phyloP scores from a whole-genome alignment of 2,888 invertebrate species.

The Hemithea aestivaria region DNA sequence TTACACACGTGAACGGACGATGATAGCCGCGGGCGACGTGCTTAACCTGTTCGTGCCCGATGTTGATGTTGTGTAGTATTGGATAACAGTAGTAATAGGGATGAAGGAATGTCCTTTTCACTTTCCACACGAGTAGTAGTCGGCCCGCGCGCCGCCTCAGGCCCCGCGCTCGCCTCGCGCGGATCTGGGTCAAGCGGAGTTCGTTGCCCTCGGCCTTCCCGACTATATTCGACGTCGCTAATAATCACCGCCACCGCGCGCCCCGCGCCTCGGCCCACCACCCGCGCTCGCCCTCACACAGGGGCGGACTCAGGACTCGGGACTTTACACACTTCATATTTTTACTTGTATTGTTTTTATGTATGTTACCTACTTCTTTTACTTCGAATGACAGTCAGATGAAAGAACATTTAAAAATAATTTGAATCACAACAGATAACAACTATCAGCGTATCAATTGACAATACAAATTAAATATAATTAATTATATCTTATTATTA shows the following conservation, averaged over 20 bases:
- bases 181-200: constrained; percentile 76
- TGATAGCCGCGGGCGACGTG: constrained; percentile 12
- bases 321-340: constrained; percentile 13
- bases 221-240: constrained; percentile 75
- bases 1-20: constrained; percentile 15
- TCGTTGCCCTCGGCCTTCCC: constrained; percentile 79
- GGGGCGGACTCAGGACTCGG: constrained; percentile 37
- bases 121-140: constrained; percentile 54
- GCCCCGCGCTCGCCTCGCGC: constrained; percentile 35
- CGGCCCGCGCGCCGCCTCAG: constrained; percentile 23
- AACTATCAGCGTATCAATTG: too few relatives aligned
- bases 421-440: too few relatives aligned
- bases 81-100: constrained; percentile 29
- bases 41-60: constrained; percentile 7
- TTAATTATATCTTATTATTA: constrained; percentile 2
- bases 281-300: constrained; percentile 36
- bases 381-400: too few relatives aligned
- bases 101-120: constrained; percentile 63
- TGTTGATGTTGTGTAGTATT: constrained; percentile 17
- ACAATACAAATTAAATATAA: too few relatives aligned
- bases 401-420: too few relatives aligned
- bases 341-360: constrained; percentile 19
- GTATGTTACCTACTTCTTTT: constrained; percentile 9
- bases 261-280: constrained; percentile 32
- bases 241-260: constrained; percentile 49